Conservation (phyloP, 2,113 vertebrate genomes). For the human region DNA sequence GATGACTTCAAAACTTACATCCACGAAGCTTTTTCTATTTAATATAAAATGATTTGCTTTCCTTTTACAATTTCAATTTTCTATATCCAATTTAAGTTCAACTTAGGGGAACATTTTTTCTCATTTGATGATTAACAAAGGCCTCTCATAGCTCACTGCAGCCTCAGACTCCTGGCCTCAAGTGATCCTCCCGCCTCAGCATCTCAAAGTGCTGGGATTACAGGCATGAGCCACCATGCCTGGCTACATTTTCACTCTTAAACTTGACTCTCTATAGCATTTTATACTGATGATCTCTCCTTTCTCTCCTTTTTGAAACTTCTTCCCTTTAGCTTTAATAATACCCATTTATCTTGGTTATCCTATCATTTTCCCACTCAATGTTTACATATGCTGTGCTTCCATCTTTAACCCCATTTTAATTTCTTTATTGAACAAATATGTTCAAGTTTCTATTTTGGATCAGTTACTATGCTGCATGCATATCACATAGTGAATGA, state of each 20-base stretch:
- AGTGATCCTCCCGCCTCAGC: too few species aligned
- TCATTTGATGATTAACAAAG: slow-evolving; percentile 18
- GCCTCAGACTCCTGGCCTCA: too few species aligned
- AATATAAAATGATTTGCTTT: neutral
- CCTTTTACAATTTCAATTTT: neutral
- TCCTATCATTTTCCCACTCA: neutral
- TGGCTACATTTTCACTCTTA: neutral
- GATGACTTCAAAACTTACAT: neutral
- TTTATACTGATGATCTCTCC: neutral
- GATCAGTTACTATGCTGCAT: neutral
- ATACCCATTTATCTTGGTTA: neutral
- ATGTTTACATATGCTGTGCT: neutral
- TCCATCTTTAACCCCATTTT: neutral
- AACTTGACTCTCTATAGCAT: neutral
- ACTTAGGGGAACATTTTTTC: neutral
- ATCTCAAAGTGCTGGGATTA: too few species aligned
- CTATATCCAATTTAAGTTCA: neutral
- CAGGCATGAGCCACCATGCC: too few species aligned
- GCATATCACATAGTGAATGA: neutral
- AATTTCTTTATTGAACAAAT: slow-evolving; percentile 14
- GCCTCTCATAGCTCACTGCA: too few species aligned
- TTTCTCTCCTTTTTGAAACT: neutral
- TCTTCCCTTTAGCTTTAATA: neutral
- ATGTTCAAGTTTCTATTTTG: neutral
- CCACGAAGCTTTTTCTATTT: neutral